Evolutionary conservation across 2,113 vertebrate genomes (phyloP).

Genomic region (Aptenodytes patagonicus): DNA sequence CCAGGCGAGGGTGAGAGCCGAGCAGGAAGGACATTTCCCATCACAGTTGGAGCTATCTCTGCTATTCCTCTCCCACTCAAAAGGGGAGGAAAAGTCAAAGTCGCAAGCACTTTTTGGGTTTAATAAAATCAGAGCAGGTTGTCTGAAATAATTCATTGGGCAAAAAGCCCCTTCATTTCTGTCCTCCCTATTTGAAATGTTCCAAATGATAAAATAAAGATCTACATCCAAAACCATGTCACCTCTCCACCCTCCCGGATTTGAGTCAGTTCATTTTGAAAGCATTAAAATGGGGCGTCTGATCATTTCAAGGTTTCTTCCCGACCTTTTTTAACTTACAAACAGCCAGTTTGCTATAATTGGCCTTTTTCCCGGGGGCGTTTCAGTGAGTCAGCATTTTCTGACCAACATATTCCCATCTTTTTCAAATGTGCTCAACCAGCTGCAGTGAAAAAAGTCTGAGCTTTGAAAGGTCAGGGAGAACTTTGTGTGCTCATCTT

Average conservation of each 20-base stretch:
- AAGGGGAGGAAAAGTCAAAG: background rate
- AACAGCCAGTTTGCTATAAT: background rate
- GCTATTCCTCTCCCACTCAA: background rate
- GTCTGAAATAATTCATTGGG: background rate
- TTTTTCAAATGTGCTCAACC: background rate
- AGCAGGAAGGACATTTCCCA: background rate
- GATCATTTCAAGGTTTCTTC: background rate
- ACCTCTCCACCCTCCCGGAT: background rate
- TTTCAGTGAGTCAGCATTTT: slow-evolving; percentile 38
- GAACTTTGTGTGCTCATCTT: background rate
- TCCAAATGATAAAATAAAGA: background rate
- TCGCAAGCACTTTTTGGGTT: background rate
- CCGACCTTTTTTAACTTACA: background rate
- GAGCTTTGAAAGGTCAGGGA: background rate
- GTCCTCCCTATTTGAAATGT: background rate
- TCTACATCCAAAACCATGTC: background rate
- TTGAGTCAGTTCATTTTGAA: background rate
- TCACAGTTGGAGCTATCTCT: background rate
- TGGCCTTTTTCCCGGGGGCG: background rate
- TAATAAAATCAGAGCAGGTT: background rate
- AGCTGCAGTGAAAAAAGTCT: background rate
- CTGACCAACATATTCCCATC: background rate
- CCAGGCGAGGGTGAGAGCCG: background rate
- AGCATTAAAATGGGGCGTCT: background rate
- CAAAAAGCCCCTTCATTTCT: background rate